A percentile compares a stretch with the other conserved stretches of the same genome.
phyloP scores from a whole-genome alignment of 2,888 invertebrate genomes.

The Sussaba pulchella region DNA sequence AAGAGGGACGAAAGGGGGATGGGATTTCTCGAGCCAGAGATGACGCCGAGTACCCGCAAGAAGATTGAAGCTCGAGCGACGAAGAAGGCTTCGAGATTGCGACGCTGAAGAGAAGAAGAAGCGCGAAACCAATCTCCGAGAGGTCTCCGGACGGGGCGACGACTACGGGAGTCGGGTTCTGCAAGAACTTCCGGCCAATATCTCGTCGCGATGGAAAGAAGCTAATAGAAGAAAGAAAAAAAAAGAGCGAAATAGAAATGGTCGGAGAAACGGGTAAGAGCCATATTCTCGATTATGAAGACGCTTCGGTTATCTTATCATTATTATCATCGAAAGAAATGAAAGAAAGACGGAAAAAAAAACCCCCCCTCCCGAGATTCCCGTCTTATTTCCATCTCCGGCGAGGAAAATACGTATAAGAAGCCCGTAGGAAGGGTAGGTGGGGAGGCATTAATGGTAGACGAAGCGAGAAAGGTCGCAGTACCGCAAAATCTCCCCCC shows the following conservation, averaged over 20 bases:
- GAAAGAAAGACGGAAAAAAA: neutral
- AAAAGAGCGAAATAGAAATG: conserved; percentile 19
- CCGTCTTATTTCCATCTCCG: conserved; percentile 23
- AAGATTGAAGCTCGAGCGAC: neutral
- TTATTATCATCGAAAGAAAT: neutral
- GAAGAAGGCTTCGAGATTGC: conserved; percentile 7
- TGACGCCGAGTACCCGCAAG: conserved; percentile 29
- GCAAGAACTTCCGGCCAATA: conserved; percentile 59
- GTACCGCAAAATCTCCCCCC: conserved; percentile 65
- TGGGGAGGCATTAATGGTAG: conserved; percentile 43
- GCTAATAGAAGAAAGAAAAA: conserved; percentile 2
- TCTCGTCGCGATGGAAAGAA: conserved; percentile 44
- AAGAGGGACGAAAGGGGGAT: neutral
- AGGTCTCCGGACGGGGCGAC: conserved; percentile 2
- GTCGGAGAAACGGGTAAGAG: neutral
- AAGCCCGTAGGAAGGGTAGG: conserved; percentile 15
- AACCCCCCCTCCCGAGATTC: neutral
- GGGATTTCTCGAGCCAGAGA: conserved; percentile 17
- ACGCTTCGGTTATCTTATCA: conserved; percentile 3
- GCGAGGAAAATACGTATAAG: conserved; percentile 31
- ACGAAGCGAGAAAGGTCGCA: conserved; percentile 65
- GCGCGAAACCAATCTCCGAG: conserved; percentile 60
- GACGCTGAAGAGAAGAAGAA: conserved; percentile 13
- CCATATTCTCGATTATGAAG: conserved; percentile 57
- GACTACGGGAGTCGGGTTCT: conserved; percentile 24